Percentiles rank a stretch among this genome's conserved stretches.
Evolutionary conservation across 2,113 vertebrate genomes (phyloP).

Genomic region (Oncorhynchus tshawytscha): DNA sequence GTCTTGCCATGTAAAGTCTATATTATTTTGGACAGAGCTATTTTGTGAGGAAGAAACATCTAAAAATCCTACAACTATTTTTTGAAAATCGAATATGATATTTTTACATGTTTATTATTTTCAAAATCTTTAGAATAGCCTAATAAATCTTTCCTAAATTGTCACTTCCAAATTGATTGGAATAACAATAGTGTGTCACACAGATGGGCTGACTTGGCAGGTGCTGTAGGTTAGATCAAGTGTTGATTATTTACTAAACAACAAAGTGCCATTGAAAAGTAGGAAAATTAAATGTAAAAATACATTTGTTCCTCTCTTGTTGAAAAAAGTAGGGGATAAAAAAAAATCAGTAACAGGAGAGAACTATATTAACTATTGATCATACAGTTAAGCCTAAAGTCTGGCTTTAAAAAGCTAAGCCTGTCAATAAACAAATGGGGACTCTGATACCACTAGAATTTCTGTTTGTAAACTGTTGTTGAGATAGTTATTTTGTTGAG

Average conservation of each 20-base stretch:
- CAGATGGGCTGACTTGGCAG: background rate
- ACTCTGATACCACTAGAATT: background rate
- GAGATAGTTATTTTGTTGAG: background rate
- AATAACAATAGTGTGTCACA: too few species aligned
- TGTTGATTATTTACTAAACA: background rate
- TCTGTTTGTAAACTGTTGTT: background rate
- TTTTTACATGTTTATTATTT: background rate
- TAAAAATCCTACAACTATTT: background rate
- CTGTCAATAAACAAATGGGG: background rate
- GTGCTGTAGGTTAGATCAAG: background rate
- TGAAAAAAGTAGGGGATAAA: background rate
- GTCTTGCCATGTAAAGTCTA: slow-evolving; percentile 25
- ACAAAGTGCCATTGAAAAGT: background rate
- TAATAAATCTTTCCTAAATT: background rate
- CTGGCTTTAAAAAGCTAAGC: background rate
- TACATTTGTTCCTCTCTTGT: background rate
- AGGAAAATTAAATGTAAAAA: background rate
- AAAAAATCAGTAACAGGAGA: background rate
- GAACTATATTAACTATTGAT: background rate
- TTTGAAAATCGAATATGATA: background rate
- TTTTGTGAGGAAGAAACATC: slow-evolving; percentile 34
- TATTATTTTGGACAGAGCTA: slow-evolving; percentile 42
- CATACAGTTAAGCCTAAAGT: background rate
- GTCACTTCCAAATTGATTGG: background rate
- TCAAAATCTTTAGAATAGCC: background rate